Evolutionary conservation across 2,113 vertebrate genomes (phyloP), one percentile per base, ranked within the genome.

Genomic region (Sturnira hondurensis): DNA sequence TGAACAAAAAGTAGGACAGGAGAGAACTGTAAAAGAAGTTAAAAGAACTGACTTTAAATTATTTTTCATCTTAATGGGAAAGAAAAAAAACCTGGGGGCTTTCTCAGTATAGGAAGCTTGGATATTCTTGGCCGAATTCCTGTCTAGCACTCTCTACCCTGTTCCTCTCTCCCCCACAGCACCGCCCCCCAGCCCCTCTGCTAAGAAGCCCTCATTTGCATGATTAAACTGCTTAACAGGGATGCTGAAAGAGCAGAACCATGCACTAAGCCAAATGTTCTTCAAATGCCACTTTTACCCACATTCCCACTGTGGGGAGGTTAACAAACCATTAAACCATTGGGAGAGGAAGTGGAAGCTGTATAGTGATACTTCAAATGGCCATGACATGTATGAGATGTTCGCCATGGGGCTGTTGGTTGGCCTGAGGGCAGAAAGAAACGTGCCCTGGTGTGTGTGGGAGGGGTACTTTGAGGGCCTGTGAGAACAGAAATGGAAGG

Each of bases 21-120:
- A 96, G 45, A 92, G 88, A 94, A 74, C 41, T 81, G 43, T 92
- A 92, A 96, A 94, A 65, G 67, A 95, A 96, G 50, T 94, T 83
- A 89, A 91, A 95, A 95, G 87, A 96, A 65, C 85, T 97, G 92
- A 93, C 47, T 95, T 97, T 74, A 97, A 84, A 97, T 97, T 95
- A 56, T 84, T 83, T 96, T 92, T 90, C 31, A 87, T 93, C 84
- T 96, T 85, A 63, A 36, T 0, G 15, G 77, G 47, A 82, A 95
- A 70, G 77, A 20, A 82, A 95, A 26, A 93, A 70, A 33, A 85
- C 33, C 54, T 71, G 58, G 80, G 73, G 93, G 76, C 52, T 90
- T 92, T 95, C 88, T 92, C 76, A 86, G 7, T n/a, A 95, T 83
- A 86, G 91, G 50, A 97, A 96, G 70, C 92, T 82, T 90, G 95